Evolutionary conservation across 2,888 invertebrate genomes (phyloP).

Genomic region (Ochropacha duplaris): DNA sequence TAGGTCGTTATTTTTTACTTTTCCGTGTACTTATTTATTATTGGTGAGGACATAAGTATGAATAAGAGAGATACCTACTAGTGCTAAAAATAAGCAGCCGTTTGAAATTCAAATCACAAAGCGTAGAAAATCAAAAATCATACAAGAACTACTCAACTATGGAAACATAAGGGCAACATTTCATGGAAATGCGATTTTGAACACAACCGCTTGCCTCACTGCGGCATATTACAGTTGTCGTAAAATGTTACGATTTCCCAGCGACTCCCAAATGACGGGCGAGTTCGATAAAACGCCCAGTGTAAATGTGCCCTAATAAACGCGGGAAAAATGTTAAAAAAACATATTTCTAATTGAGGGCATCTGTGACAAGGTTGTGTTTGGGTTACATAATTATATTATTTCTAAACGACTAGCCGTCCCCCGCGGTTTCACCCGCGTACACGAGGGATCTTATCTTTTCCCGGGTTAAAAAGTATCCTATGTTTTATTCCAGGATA

Average conservation of each 20-base stretch:
- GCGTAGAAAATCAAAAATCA: slow-evolving; percentile 1
- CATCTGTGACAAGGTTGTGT: background rate
- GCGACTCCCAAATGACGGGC: slow-evolving; percentile 27
- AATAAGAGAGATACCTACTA: background rate
- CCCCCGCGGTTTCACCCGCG: no score
- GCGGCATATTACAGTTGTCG: slow-evolving; percentile 40
- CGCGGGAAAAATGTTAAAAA: background rate
- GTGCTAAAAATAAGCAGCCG: background rate
- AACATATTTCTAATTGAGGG: slow-evolving; percentile 1
- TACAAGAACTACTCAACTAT: background rate
- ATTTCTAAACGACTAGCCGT: no score
- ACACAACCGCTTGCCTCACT: slow-evolving; percentile 17
- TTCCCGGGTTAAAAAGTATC: no score
- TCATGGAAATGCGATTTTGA: slow-evolving; percentile 14
- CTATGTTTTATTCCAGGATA: no score
- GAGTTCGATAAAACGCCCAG: background rate
- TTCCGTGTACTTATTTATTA: no score
- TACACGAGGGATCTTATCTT: no score
- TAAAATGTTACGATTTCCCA: slow-evolving; percentile 51
- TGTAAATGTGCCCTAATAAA: slow-evolving; percentile 2
- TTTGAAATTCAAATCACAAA: background rate
- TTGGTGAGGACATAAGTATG: no score
- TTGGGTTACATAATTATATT: background rate
- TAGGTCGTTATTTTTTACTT: no score
- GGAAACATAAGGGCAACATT: slow-evolving; percentile 2